These are phyloP conservation scores for Ariopsis seemanni DNA, from an alignment of 2,113 vertebrate species.

Conservation along the genomic window DNA sequence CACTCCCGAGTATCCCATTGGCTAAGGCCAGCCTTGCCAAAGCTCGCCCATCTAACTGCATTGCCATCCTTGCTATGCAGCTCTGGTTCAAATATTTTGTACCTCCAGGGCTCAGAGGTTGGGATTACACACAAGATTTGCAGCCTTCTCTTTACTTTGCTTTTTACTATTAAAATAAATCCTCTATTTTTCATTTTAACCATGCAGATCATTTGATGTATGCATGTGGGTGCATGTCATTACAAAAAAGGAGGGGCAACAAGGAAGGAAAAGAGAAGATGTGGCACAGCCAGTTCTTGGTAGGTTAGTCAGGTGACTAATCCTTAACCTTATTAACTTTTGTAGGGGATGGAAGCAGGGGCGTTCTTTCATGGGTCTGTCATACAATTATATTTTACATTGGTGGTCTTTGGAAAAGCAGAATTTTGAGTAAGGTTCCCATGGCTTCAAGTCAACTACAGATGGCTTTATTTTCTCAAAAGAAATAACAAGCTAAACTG, in stretches of 20 bases:
- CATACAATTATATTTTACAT: not conserved
- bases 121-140: not conserved
- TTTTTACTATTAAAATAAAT: not conserved
- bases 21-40: constrained; percentile 64
- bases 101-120: not conserved
- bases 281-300: constrained; percentile 8
- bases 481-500: not conserved
- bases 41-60: constrained; percentile 71
- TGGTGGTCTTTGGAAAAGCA: not conserved
- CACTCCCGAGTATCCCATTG: constrained; percentile 69
- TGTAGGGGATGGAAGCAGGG: not conserved
- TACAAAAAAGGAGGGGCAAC: constrained; percentile 13
- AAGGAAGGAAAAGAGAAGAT: constrained; percentile 49
- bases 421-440: not conserved
- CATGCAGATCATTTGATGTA: not conserved
- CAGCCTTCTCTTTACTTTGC: not conserved
- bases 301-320: constrained; percentile 10
- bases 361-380: not conserved
- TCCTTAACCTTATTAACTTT: constrained; percentile 17
- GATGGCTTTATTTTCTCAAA: not conserved
- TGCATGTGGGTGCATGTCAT: not conserved
- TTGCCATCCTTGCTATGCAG: constrained; percentile 58
- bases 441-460: not conserved
- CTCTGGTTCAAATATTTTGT: constrained; percentile 66
- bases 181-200: not conserved